Base-by-base conservation (phyloP, 2,888 invertebrate species). In the Junonia oenone region DNA sequence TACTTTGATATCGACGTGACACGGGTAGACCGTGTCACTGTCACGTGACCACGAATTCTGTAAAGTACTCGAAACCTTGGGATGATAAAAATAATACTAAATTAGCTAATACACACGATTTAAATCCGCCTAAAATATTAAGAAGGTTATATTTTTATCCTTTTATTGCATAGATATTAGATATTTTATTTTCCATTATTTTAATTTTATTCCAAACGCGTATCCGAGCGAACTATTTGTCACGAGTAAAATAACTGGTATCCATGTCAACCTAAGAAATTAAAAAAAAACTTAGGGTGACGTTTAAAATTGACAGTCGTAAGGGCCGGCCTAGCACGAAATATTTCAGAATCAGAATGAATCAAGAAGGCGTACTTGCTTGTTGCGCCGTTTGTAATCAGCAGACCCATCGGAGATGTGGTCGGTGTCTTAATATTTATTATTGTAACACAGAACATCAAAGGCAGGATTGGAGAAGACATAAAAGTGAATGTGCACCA, bases 391-490 rank as follows among this genome's bases (percentile, higher is more conserved):
- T 93, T 71, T 95, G 95, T 81, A 91, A 92, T 62, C 83, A 78
- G 66, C 91, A 92, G 70, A 92, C 93, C 67, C 82, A 95, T 68
- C 85, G 93, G 62, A 92, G 95, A 68, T 96, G 96, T 82, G 92
- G 93, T 65, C 92, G 94, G 67, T 97, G 97, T 78, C 93, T 94
- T 73, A 83, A 81, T 58, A 91, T 93, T 49, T 94, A 93, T 80
- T 97, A 97, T 81, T 97, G 96, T 83, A 94, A 93, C 58, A 94
- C 93, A 66, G 93, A 93, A 62, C 96, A 97, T 78, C 96, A 96
- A 81, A 93, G 92, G 63, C 88, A 92, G 69, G 95, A 96, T 75
- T 96, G 96, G 96, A 93, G 93, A 73, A 91, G 88, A 64, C 96
- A 97, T 74, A 95, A 93, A 86, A 82, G 81, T 65, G 87, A 91